Evolutionary conservation across 2,797 vertebrate species (phyloP).

Genomic region (Tachyglossus aculeatus): DNA sequence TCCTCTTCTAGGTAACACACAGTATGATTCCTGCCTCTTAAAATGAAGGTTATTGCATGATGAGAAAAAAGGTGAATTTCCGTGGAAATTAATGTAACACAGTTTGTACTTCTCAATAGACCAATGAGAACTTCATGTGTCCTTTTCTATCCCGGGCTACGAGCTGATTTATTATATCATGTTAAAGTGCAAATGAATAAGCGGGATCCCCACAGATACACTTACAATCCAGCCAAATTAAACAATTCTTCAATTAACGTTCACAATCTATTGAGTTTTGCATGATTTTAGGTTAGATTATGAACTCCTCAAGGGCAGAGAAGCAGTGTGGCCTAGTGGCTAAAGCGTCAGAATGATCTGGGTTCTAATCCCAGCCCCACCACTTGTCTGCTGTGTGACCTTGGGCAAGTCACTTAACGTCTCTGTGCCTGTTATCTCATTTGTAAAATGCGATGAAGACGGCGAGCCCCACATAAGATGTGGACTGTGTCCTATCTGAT

Average conservation of each 20-base stretch:
- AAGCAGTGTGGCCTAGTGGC: slow-evolving; percentile 1
- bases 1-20: slow-evolving; percentile 33
- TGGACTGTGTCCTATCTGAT: no score
- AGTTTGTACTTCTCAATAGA: slow-evolving; percentile 56
- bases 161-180: slow-evolving; percentile 53
- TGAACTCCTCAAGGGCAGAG: no score
- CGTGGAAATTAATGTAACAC: slow-evolving; percentile 52
- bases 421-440: slow-evolving; percentile 15
- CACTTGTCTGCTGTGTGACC: background rate
- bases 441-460: slow-evolving; percentile 19
- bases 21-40: slow-evolving; percentile 47
- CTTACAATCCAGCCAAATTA: slow-evolving; percentile 4
- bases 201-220: slow-evolving; percentile 27
- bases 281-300: no score
- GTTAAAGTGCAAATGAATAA: slow-evolving; percentile 44
- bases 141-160: slow-evolving; percentile 21
- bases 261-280: slow-evolving; percentile 32
- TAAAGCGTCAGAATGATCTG: slow-evolving; percentile 3
- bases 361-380: background rate
- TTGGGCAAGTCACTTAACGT: background rate
- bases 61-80: slow-evolving; percentile 64
- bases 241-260: slow-evolving; percentile 22
- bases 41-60: slow-evolving; percentile 48
- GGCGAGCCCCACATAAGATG: no score
- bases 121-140: slow-evolving; percentile 31